These are phyloP conservation scores for Protaetia brevitarsis DNA, from an alignment of 1,140 invertebrate genomes.

Conservation along the genomic window DNA sequence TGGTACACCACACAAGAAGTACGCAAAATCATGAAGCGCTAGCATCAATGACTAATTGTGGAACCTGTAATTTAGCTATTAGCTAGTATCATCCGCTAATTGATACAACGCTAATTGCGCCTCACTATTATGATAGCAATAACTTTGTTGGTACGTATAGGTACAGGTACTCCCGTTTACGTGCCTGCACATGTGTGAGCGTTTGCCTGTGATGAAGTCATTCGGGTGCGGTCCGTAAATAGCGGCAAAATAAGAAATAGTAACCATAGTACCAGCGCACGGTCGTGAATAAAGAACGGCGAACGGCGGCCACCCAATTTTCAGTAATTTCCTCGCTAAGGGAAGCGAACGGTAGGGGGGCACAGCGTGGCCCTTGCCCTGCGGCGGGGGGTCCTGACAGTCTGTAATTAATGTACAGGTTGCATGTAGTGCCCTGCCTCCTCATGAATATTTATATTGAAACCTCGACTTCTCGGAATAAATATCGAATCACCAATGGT, in stretches of 20 bases:
- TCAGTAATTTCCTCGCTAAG: constrained; percentile 33
- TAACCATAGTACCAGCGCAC: not conserved
- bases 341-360: constrained; percentile 32
- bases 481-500: constrained; percentile 28
- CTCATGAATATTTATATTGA: constrained; percentile 36
- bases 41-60: not conserved
- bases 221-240: constrained; percentile 10
- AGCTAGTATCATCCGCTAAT: not conserved
- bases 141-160: not conserved
- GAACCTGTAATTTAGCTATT: not conserved
- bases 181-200: not conserved
- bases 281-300: constrained; percentile 13
- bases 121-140: constrained; percentile 5
- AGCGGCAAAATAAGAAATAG: constrained; percentile 18
- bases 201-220: constrained; percentile 13
- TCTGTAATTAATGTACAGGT: constrained; percentile 37
- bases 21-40: not conserved
- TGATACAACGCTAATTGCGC: not conserved
- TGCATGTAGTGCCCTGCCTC: constrained; percentile 36
- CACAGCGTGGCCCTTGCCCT: constrained; percentile 35
- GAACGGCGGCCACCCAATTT: constrained; percentile 34
- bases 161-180: not conserved
- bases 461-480: constrained; percentile 25
- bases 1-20: no score
- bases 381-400: constrained; percentile 35